phyloP scores from a whole-genome alignment of 2,888 invertebrate species.

The Leptinotarsa juncta region DNA sequence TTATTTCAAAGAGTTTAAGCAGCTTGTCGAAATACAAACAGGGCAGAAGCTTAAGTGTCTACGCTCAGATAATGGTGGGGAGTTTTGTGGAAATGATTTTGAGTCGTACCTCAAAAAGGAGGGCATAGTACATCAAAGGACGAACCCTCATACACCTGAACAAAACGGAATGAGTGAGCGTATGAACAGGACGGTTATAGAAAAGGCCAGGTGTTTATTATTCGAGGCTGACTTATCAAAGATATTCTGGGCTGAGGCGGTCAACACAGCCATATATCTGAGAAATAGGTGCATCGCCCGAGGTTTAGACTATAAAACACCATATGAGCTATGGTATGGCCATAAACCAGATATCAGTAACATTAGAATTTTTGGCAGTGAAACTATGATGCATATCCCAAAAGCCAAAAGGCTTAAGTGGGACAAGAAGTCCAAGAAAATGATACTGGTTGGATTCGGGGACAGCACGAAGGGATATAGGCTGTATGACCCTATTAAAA shows the following conservation, averaged over 20 bases:
- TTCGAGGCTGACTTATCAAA: conserved; percentile 46
- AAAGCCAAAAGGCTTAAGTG: conserved; percentile 55
- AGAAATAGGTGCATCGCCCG: conserved; percentile 43
- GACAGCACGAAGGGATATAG: conserved; percentile 48
- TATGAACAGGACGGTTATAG: conserved; percentile 35
- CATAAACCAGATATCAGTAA: conserved; percentile 54
- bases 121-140: conserved; percentile 31
- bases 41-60: conserved; percentile 34
- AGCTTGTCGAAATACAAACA: conserved; percentile 38
- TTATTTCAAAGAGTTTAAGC: conserved; percentile 36
- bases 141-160: conserved; percentile 28
- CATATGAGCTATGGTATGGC: conserved; percentile 49
- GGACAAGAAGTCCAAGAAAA: conserved; percentile 43
- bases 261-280: conserved; percentile 50
- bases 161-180: conserved; percentile 46
- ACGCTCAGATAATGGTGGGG: conserved; percentile 32
- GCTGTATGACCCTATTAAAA: conserved; percentile 8
- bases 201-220: conserved; percentile 48
- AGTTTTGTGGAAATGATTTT: conserved; percentile 33
- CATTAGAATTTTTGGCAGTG: conserved; percentile 53
- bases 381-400: conserved; percentile 53
- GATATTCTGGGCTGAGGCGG: conserved; percentile 39
- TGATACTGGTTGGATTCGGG: conserved; percentile 50
- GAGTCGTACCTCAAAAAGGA: conserved; percentile 23
- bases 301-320: conserved; percentile 50